Conservation (phyloP, 1,140 invertebrate species). For the Aphelenchoides fujianensis region DNA sequence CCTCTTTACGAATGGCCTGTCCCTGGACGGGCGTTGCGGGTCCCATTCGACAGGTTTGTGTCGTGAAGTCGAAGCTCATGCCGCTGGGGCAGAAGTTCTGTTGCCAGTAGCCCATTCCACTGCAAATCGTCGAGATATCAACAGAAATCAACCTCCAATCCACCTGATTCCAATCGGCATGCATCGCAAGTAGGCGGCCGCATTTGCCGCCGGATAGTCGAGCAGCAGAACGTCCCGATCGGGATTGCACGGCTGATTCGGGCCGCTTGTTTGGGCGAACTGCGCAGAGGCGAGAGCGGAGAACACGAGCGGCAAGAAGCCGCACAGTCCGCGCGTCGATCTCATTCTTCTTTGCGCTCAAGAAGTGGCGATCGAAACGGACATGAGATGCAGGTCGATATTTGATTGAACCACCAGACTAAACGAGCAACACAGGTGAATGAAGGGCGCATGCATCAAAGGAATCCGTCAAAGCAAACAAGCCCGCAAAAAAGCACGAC, state of each 20-base stretch:
- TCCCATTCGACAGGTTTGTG: conserved; percentile 50
- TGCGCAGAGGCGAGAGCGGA: too few relatives aligned
- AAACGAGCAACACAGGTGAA: too few relatives aligned
- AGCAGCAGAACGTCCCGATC: conserved; percentile 48
- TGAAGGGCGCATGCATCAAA: too few relatives aligned
- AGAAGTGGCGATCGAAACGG: too few relatives aligned
- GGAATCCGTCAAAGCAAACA: too few relatives aligned
- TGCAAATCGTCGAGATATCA: conserved; percentile 21
- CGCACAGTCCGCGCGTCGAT: too few relatives aligned
- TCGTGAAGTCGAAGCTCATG: conserved; percentile 60
- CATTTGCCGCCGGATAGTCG: conserved; percentile 34
- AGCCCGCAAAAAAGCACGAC: too few relatives aligned
- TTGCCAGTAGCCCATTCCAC: conserved; percentile 58
- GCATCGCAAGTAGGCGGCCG: conserved; percentile 41
- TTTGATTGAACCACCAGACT: too few relatives aligned
- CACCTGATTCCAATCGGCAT: conserved; percentile 41
- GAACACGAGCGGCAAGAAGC: too few relatives aligned
- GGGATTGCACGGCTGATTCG: conserved; percentile 36
- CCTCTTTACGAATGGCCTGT: conserved; percentile 37
- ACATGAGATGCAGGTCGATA: too few relatives aligned
- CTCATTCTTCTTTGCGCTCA: too few relatives aligned
- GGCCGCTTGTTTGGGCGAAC: conserved; percentile 8
- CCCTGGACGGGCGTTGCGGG: conserved; percentile 18
- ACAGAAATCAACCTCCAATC: neutral
- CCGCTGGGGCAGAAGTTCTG: conserved; percentile 52